Evolutionary conservation across 2,113 vertebrate genomes (phyloP).

Genomic region (Stegostoma tigrinum): DNA sequence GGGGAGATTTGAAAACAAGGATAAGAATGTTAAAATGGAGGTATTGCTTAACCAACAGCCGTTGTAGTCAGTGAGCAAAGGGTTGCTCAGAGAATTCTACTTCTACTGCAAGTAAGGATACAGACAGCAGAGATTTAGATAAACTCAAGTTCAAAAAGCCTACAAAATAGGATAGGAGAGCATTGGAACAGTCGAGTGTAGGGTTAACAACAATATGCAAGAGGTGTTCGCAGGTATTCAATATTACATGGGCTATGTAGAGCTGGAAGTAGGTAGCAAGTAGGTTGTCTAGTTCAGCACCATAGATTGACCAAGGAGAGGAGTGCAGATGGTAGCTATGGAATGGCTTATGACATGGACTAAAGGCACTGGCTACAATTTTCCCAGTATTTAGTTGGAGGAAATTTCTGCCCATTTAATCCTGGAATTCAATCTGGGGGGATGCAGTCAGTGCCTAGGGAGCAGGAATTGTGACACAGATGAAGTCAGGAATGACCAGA

Average conservation of each 20-base stretch:
- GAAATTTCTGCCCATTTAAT: too few species aligned
- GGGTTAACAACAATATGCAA: too few species aligned
- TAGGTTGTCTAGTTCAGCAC: neutral
- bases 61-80: neutral
- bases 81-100: neutral
- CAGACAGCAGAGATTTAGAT: neutral
- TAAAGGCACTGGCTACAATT: neutral
- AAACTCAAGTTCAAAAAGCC: neutral
- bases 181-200: neutral
- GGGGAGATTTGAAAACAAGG: neutral
- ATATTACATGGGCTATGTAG: neutral
- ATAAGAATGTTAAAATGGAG: neutral
- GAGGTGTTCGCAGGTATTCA: neutral
- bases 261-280: neutral
- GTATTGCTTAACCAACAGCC: neutral
- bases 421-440: neutral
- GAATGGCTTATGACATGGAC: too few species aligned
- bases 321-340: neutral
- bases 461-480: neutral
- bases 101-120: neutral
- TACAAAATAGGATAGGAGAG: neutral
- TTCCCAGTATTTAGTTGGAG: too few species aligned
- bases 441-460: neutral
- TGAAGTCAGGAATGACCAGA: neutral
- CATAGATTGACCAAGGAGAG: neutral